Evolutionary conservation across 2,113 vertebrate genomes (phyloP).

Genomic region (Calcarius ornatus): DNA sequence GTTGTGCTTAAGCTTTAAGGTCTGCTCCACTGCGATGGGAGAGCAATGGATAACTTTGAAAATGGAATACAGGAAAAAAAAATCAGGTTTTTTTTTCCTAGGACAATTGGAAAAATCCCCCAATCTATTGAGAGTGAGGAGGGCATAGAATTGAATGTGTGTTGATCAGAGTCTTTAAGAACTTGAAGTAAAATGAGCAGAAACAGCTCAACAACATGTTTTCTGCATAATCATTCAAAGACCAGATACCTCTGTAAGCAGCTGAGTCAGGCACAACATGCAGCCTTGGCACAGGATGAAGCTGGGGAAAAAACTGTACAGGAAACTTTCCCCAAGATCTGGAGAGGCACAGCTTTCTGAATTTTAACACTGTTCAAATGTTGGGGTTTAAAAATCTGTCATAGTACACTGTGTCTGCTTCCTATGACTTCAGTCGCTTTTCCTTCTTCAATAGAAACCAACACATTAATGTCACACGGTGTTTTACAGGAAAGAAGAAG

Average conservation of each 20-base stretch:
- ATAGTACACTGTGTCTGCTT: background rate
- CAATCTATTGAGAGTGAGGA: rapidly evolving
- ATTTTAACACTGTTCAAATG: background rate
- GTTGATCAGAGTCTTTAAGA: background rate
- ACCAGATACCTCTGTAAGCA: background rate
- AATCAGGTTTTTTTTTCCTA: background rate
- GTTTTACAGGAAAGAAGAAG: conserved; percentile 80
- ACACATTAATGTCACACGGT: background rate
- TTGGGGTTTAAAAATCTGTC: background rate
- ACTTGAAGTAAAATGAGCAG: background rate
- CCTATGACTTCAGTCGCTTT: background rate
- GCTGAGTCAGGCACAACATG: background rate
- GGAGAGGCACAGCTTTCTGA: background rate
- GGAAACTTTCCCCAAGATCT: background rate
- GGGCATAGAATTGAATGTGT: background rate
- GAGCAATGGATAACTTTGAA: background rate
- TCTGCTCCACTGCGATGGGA: background rate
- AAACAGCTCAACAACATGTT: background rate
- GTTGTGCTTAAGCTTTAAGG: background rate
- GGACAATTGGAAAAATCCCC: no score
- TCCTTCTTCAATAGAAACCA: background rate
- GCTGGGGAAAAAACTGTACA: background rate
- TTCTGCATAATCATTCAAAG: background rate
- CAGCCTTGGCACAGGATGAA: background rate
- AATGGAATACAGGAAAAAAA: background rate